Conservation (phyloP, 2,888 invertebrate species). For the Drosophila pseudotalamancana region DNA sequence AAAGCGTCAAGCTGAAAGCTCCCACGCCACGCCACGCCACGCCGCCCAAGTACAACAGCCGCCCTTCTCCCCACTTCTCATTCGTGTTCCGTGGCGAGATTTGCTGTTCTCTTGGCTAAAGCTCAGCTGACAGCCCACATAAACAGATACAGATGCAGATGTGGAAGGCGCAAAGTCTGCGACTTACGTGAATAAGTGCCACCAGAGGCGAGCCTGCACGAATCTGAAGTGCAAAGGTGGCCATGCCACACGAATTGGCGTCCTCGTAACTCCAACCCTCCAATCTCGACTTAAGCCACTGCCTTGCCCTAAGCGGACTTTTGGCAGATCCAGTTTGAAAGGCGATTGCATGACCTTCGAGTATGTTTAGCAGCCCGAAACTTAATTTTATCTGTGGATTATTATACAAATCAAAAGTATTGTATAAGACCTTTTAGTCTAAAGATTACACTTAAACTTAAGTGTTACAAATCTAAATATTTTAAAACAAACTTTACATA, state of each 20-base stretch:
- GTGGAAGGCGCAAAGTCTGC: background rate
- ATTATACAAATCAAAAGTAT: background rate
- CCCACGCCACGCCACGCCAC: conserved; percentile 23
- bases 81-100: conserved; percentile 29
- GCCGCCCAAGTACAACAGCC: conserved; percentile 3
- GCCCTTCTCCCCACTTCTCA: background rate
- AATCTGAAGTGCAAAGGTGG: conserved; percentile 38
- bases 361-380: background rate
- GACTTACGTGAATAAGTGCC: conserved; percentile 31
- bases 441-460: no score
- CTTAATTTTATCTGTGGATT: background rate
- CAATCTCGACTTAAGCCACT: background rate
- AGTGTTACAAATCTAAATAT: no score
- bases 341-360: background rate
- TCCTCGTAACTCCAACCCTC: background rate
- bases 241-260: background rate
- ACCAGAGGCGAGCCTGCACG: background rate
- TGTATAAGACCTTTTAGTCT: no score
- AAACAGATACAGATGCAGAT: conserved; percentile 31
- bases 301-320: background rate
- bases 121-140: conserved; percentile 41
- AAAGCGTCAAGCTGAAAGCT: conserved; percentile 58
- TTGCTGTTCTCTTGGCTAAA: conserved; percentile 25
- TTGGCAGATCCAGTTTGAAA: background rate
- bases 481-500: no score